Base-by-base conservation (phyloP, 1,140 invertebrate genomes). In the Hyles vespertilio region DNA sequence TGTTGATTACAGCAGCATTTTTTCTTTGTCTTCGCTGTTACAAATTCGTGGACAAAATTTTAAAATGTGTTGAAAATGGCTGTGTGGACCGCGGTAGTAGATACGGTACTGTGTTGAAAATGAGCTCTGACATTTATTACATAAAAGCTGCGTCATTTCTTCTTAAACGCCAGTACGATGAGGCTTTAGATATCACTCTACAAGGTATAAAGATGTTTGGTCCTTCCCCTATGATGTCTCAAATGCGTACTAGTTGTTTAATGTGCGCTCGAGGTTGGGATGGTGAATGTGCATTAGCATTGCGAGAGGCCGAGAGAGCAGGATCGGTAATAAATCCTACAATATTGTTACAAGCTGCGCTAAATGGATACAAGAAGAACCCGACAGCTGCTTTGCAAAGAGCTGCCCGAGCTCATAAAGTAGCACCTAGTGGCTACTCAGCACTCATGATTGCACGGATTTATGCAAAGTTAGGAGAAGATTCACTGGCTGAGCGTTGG, bases 21-120 rank as follows among this genome's bases (percentile, higher is more conserved):
- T 89, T 89, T 65, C 77, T 89, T 51, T 89, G 84, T 57, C 67
- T 89, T 45, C 68, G 81, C 43, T 85, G 81, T 59, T 86, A 70
- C 61, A 70, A 63, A 47, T 81, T 87, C 59, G 67, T 66, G 49
- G 82, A 84, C 58, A 67, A 51, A 60, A 56, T 87, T 53, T 59
- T 86, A 32, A 47, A 76, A 52, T 89, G 84, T 57, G 69, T 74
- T 9, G 72, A 84, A 56, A 11, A 65, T 0, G 76, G 73, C 11
- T 89, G 86, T 63, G 63, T 63, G 5, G 63, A 32, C 1, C 67
- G 67, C 9, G 81, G 84, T 22, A 67, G 72, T 32, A 57, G 72
- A 32, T 56, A 67, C 22, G 34, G 44, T 6, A 4, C 63, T 5
- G 58, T 61, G 51, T 63, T 5, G n/a, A 58, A 61, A 52, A 11